Percentiles rank a stretch among this genome's conserved stretches.
Evolutionary conservation across 2,113 vertebrate genomes (phyloP).

Genomic region (Hassar affinis): DNA sequence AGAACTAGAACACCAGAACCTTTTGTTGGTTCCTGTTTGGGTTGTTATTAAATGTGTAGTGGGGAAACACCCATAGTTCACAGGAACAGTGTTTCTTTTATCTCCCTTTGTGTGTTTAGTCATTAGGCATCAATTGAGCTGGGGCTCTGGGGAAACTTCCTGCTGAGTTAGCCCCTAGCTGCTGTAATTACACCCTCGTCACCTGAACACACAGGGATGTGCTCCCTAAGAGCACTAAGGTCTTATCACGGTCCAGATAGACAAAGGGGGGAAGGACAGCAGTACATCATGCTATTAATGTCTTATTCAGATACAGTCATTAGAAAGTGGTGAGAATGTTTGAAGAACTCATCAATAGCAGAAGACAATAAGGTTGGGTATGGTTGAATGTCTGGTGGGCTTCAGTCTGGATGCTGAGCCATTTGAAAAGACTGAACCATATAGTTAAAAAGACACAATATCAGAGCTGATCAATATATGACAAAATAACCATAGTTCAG

Average conservation of each 20-base stretch:
- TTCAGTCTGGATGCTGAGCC: neutral
- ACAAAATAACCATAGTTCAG: neutral
- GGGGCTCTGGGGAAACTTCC: constrained; percentile 13
- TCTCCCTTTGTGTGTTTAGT: constrained; percentile 26
- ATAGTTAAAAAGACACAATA: neutral
- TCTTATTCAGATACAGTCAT: neutral
- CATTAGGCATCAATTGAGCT: constrained; percentile 39
- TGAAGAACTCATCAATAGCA: neutral
- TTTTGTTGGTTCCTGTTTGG: constrained; percentile 1
- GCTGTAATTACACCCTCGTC: constrained; percentile 26
- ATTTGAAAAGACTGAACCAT: neutral
- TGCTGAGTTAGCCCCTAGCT: constrained; percentile 32
- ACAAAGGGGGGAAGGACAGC: neutral
- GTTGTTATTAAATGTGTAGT: neutral
- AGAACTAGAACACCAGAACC: neutral
- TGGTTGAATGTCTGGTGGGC: neutral
- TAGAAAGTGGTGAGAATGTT: neutral
- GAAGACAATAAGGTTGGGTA: neutral
- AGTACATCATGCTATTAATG: neutral
- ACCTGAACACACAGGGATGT: constrained; percentile 36
- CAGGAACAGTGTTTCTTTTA: constrained; percentile 34
- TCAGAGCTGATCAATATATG: neutral
- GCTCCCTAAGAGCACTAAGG: constrained; percentile 12
- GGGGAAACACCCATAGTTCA: constrained; percentile 2
- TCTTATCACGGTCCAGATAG: constrained; percentile 1